These are phyloP conservation scores for Pterocles orientalis DNA, from an alignment of 2,113 vertebrate genomes.

Conservation along the genomic window DNA sequence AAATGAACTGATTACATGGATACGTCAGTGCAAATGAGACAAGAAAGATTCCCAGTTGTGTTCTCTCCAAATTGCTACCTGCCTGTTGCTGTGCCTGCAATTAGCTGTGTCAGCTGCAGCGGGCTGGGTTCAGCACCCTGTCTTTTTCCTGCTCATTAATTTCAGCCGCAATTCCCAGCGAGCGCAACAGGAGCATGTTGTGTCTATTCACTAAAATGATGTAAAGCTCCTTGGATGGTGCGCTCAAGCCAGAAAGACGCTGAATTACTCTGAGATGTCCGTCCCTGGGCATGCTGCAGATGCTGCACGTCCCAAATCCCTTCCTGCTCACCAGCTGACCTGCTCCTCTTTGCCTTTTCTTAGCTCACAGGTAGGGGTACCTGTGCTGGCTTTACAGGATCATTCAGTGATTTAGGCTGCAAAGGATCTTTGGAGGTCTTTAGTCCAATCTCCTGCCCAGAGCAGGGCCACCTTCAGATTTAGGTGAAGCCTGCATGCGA, in stretches of 20 bases:
- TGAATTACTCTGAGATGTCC: neutral
- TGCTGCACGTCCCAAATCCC: fast-evolving
- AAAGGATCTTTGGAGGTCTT: too few relatives aligned
- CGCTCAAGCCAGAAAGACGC: neutral
- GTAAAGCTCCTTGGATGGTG: neutral
- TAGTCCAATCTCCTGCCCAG: too few relatives aligned
- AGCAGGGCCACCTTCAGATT: too few relatives aligned
- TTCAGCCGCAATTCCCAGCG: neutral
- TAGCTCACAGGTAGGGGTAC: neutral
- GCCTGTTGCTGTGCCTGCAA: neutral
- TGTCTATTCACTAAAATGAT: neutral
- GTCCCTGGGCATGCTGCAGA: fast-evolving
- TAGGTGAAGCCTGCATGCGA: too few relatives aligned
- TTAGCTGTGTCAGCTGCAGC: neutral
- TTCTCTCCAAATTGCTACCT: slow-evolving; percentile 58
- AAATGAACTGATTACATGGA: slow-evolving; percentile 31
- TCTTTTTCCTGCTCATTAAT: neutral
- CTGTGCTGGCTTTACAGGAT: neutral
- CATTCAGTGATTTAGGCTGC: neutral
- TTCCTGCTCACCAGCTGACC: neutral
- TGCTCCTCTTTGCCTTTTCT: neutral
- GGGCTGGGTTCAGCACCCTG: neutral
- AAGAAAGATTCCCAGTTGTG: neutral
- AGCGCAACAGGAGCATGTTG: neutral
- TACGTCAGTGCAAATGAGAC: slow-evolving; percentile 25